Percentiles rank a stretch among this genome's conserved stretches.
Evolutionary conservation across 2,797 vertebrate species (phyloP).

Genomic region (Acanthurus leucopareius): DNA sequence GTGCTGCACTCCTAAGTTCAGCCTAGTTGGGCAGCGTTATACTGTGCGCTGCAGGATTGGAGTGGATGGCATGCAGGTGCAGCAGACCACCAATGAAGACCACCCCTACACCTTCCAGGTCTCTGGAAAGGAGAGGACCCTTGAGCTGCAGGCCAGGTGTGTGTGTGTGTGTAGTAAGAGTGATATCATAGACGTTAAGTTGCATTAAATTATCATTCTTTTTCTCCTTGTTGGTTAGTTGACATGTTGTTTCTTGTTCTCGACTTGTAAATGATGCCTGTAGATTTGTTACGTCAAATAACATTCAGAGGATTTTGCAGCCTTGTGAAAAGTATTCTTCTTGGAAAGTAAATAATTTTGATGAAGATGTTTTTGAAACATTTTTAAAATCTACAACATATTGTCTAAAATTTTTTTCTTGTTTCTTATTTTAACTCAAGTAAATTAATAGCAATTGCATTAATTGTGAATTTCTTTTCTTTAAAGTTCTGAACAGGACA

Average conservation of each 20-base stretch:
- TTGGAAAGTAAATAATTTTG: neutral
- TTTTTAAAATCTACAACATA: neutral
- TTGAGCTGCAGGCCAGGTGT: slow-evolving; percentile 92
- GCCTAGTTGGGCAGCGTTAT: slow-evolving; percentile 90
- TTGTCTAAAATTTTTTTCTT: neutral
- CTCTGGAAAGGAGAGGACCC: slow-evolving; percentile 89
- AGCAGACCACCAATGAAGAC: slow-evolving; percentile 83
- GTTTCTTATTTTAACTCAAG: neutral
- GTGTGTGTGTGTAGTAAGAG: slow-evolving; percentile 64
- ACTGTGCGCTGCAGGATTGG: slow-evolving; percentile 89
- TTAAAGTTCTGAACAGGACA: slow-evolving; percentile 92
- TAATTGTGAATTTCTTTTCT: neutral
- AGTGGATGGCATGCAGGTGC: slow-evolving; percentile 90
- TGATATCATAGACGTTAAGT: neutral
- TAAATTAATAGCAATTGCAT: neutral
- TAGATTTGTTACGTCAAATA: neutral
- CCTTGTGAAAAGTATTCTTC: neutral
- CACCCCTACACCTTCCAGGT: slow-evolving; percentile 91
- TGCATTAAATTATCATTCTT: no score
- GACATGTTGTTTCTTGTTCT: no score
- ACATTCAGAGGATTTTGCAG: slow-evolving; percentile 3
- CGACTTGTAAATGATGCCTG: neutral
- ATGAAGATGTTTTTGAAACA: no score
- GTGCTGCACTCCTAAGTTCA: slow-evolving; percentile 91
- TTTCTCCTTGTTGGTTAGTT: neutral